These are phyloP conservation scores for Chymomyza caudatula DNA, from an alignment of 2,888 invertebrate genomes.

Conservation along the genomic window DNA sequence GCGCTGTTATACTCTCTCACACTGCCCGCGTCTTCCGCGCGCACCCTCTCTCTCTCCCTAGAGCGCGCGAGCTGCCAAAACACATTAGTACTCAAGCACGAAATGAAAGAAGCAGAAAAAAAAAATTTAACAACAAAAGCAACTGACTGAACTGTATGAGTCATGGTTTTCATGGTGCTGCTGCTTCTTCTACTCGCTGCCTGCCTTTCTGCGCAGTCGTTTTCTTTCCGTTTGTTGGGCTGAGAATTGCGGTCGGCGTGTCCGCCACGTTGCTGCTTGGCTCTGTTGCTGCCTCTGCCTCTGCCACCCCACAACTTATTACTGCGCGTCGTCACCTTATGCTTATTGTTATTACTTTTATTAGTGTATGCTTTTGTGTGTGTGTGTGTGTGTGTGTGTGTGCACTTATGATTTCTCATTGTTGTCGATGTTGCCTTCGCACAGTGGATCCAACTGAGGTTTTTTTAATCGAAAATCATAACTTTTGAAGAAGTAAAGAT, in stretches of 20 bases:
- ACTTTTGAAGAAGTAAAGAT: too few species aligned
- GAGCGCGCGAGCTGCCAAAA: conserved; percentile 62
- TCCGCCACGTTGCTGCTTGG: conserved; percentile 15
- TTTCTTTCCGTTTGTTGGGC: conserved; percentile 28
- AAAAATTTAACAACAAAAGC: conserved; percentile 30
- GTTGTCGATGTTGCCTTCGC: conserved; percentile 31
- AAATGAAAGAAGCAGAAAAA: conserved; percentile 57
- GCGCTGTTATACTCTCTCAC: conserved; percentile 1
- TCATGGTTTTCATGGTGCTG: conserved; percentile 57
- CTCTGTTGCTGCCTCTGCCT: background rate
- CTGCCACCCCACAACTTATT: background rate
- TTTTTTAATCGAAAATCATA: too few species aligned
- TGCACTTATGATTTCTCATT: conserved; percentile 67
- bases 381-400: conserved; percentile 28
- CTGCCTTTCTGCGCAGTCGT: conserved; percentile 64
- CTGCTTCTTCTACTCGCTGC: conserved; percentile 30
- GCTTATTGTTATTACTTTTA: conserved; percentile 53
- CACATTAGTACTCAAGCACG: conserved; percentile 71
- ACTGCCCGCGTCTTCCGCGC: background rate
- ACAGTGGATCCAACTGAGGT: too few species aligned
- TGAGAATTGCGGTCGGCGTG: background rate
- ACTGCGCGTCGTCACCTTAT: conserved; percentile 65
- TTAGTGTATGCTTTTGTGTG: conserved; percentile 52
- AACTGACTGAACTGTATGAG: conserved; percentile 55
- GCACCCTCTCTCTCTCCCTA: conserved; percentile 9